phyloP scores from a whole-genome alignment of 64 coral and sea anemone genomes.

The Actinia tenebrosa region DNA sequence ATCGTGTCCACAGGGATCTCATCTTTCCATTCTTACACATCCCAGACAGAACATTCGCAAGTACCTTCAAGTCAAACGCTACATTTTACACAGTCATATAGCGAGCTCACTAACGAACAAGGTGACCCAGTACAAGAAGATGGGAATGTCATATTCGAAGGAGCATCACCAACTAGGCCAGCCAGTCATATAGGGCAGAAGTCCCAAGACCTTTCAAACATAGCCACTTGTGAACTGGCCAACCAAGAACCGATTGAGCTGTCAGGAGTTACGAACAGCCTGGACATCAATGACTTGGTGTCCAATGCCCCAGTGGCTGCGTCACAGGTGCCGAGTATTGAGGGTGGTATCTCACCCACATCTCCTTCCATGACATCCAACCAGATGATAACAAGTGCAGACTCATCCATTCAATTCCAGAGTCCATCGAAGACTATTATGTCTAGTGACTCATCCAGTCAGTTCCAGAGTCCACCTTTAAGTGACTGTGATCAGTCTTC shows the following conservation, averaged over 20 bases:
- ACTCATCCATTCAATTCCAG: neutral
- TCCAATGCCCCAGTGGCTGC: neutral
- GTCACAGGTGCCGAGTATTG: neutral
- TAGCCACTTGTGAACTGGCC: neutral
- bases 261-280: neutral
- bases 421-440: neutral
- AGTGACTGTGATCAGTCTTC: neutral
- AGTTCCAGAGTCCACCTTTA: neutral
- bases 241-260: slow-evolving; percentile 9
- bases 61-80: neutral
- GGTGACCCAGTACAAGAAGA: neutral
- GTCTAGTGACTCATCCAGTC: neutral
- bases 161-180: neutral
- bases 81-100: neutral
- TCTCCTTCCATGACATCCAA: neutral
- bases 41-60: neutral
- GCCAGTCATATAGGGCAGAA: neutral
- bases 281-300: slow-evolving; percentile 2
- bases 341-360: neutral
- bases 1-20: neutral
- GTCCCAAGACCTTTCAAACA: neutral
- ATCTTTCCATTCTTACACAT: neutral
- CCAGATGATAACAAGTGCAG: neutral
- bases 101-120: neutral
- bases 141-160: neutral